Evolutionary conservation across 2,797 vertebrate species (phyloP).

Genomic region (Myotis planiceps): DNA sequence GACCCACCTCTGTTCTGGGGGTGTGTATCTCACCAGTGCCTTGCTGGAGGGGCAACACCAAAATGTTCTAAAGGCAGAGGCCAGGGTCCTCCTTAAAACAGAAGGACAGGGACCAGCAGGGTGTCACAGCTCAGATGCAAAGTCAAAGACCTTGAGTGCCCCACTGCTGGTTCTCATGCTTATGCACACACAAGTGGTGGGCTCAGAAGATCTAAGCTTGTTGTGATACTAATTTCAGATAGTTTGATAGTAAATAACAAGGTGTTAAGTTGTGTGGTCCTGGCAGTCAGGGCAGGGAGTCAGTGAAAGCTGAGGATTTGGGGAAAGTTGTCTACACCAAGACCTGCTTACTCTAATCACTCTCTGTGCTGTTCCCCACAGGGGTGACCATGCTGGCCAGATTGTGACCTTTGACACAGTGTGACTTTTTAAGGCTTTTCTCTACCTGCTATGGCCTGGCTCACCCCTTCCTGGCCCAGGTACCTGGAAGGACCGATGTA

Average conservation of each 20-base stretch:
- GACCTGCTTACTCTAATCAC: too few species aligned
- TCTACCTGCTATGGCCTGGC: accelerated
- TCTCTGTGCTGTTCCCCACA: not conserved
- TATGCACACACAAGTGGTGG: not conserved
- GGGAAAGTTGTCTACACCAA: not conserved
- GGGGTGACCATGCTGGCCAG: not conserved
- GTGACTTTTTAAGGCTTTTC: not conserved
- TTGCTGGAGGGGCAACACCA: accelerated
- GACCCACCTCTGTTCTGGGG: not conserved
- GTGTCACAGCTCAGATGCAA: not conserved
- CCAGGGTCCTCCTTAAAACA: accelerated
- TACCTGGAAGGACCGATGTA: not conserved
- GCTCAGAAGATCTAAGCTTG: not conserved
- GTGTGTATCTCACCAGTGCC: not conserved
- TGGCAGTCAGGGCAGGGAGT: not conserved
- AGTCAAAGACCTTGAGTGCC: too few species aligned
- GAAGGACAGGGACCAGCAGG: accelerated
- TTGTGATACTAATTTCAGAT: too few species aligned
- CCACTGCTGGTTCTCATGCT: not conserved
- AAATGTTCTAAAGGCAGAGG: not conserved
- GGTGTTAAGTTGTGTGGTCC: accelerated
- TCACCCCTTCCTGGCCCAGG: accelerated
- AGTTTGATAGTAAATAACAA: not conserved
- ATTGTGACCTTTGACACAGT: accelerated
- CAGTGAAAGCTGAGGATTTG: not conserved